Evolutionary conservation across 2,797 vertebrate genomes (phyloP).

Genomic region (Melopsittacus undulatus): DNA sequence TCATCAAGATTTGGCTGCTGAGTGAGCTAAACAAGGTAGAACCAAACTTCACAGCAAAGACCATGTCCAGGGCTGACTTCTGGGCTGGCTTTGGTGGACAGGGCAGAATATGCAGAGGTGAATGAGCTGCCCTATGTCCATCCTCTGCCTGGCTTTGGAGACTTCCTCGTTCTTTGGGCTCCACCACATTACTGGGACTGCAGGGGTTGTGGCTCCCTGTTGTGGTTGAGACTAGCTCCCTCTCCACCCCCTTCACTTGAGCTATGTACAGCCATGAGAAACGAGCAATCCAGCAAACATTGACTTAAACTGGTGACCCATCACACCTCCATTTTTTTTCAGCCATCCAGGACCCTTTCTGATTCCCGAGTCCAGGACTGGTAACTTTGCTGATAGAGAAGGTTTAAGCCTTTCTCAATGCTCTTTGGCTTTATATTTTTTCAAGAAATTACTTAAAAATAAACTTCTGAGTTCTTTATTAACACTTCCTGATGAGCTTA

Average conservation of each 20-base stretch:
- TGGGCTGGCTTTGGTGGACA: not conserved
- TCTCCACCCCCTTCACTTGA: not conserved
- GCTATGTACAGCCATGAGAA: not conserved
- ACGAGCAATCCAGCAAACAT: not conserved
- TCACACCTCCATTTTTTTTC: not conserved
- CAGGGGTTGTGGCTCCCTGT: not conserved
- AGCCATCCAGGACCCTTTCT: not conserved
- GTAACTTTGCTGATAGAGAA: not conserved
- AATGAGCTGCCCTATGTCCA: not conserved
- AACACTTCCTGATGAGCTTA: not conserved
- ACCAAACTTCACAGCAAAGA: not conserved
- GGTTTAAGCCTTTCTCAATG: not conserved
- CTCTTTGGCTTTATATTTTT: not conserved
- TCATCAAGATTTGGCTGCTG: not conserved
- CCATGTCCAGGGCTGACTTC: not conserved
- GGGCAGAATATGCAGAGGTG: not conserved
- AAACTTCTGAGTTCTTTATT: not conserved
- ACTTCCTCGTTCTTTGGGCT: not conserved
- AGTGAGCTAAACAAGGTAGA: not conserved
- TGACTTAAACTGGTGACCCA: accelerated
- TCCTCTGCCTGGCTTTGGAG: not conserved
- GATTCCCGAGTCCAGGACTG: not conserved
- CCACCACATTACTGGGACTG: not conserved
- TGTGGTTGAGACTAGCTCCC: not conserved
- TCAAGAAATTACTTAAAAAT: not conserved